Conservation (phyloP, 2,113 vertebrate genomes). For the Andinoacara biseriatus region DNA sequence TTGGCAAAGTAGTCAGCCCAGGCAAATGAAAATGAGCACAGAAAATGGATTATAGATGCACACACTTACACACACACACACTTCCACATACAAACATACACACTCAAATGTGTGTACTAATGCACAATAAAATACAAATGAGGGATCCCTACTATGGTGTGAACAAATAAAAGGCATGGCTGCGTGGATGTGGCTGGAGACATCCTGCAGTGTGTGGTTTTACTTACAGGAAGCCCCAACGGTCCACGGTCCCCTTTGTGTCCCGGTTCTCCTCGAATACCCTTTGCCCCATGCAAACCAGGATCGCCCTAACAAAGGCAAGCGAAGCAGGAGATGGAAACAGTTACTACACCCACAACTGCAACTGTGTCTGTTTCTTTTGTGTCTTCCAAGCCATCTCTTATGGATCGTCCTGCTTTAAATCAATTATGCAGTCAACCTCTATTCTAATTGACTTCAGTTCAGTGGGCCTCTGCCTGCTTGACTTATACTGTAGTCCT, state of each 20-base stretch:
- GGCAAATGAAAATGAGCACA: constrained; percentile 62
- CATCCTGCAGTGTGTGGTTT: constrained; percentile 70
- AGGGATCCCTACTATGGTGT: neutral
- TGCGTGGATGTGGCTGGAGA: neutral
- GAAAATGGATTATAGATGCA: constrained; percentile 35
- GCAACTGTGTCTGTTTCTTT: neutral
- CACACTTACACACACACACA: neutral
- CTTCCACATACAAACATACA: neutral
- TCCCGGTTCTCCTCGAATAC: constrained; percentile 93
- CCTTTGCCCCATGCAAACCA: constrained; percentile 96
- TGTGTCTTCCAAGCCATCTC: no score
- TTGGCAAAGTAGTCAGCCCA: constrained; percentile 50
- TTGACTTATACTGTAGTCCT: no score
- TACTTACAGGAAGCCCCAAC: constrained; percentile 99
- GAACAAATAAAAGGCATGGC: neutral
- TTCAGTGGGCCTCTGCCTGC: no score
- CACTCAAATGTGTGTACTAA: neutral
- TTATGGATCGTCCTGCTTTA: neutral
- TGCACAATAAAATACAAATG: neutral
- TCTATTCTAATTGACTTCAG: no score
- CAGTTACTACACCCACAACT: neutral
- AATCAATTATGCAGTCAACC: no score
- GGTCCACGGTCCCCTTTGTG: constrained; percentile 99
- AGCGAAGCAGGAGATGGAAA: neutral
- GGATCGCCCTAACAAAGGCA: constrained; percentile 89